Percentiles rank a stretch among this genome's conserved stretches.
Evolutionary conservation across 1,140 invertebrate species (phyloP).

Genomic region (Drosophila suzukii): DNA sequence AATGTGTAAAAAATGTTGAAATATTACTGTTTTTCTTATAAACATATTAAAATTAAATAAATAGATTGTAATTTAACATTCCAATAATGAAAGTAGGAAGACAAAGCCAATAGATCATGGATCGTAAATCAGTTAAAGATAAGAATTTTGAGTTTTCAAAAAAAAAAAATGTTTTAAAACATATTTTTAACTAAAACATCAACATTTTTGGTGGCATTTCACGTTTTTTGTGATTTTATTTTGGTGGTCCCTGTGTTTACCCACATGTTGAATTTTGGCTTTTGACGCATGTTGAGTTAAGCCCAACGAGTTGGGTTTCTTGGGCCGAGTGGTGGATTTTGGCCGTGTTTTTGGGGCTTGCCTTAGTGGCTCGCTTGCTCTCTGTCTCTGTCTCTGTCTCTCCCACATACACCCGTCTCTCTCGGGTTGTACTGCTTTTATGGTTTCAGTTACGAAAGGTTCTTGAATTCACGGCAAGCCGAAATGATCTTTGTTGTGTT

Average conservation of each 20-base stretch:
- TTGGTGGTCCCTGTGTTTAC: background rate
- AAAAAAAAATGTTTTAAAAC: too few relatives aligned
- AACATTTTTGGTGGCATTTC: too few relatives aligned
- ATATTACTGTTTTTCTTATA: too few relatives aligned
- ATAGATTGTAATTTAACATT: too few relatives aligned
- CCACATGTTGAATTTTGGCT: constrained; percentile 37
- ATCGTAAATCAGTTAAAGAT: too few relatives aligned
- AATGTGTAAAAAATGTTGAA: too few relatives aligned
- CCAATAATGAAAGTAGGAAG: too few relatives aligned
- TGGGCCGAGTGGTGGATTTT: constrained; percentile 22
- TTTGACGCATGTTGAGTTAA: constrained; percentile 6
- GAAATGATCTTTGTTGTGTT: constrained; percentile 28
- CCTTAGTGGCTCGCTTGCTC: background rate
- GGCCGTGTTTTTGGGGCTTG: background rate
- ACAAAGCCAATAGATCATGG: too few relatives aligned
- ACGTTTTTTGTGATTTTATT: background rate
- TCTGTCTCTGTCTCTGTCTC: background rate
- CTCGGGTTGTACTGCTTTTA: background rate
- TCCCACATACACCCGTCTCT: background rate
- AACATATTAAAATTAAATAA: too few relatives aligned
- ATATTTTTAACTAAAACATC: too few relatives aligned
- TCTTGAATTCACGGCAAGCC: constrained; percentile 16
- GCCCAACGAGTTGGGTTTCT: constrained; percentile 6
- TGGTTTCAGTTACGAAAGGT: constrained; percentile 18
- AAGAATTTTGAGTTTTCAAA: too few relatives aligned